Evolutionary conservation across 1,140 invertebrate species (phyloP), one percentile per base, ranked within the genome.

Genomic region (Camponotus pennsylvanicus): DNA sequence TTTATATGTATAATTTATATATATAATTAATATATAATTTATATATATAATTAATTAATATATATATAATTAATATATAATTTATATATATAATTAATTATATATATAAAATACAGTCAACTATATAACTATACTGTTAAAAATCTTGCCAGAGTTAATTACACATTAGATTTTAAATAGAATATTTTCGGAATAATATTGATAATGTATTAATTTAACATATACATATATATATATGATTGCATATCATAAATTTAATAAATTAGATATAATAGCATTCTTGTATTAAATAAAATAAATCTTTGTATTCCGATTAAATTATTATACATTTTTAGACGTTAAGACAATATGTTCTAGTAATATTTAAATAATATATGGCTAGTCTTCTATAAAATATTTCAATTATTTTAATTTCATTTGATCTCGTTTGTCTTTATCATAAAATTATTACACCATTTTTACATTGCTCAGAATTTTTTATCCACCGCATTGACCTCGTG

Each of bases 381-480:
- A 49, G 27, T 64, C 37, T 15, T 42, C 40, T 34, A 34, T 45
- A n/a, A 71, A 59, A 18, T 45, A 52, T 45, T 27, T 75, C 32
- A 49, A 73, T 73, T 75, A 73, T 13, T 11, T 18, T 13, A 21
- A 15, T 55, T 18, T 8, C 3, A 32, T 57, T 80, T 57, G 4
- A 69, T 3, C 4, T 57, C 9, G 15, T 80, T 80, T 3, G 40
- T 42, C 15, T 15, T 21, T 59, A 37, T 27, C 11, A 42, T 69
- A 57, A 70, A 70, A 70, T 57, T 37, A 45, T 80, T n/a, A 57
- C 5, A n/a, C 34, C 61, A 71, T 15, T 80, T 52, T 40, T 55
- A 13, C 27, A 59, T 61, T 21, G 42, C 1, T 21, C 34, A 49
- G 45, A 32, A 40, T 11, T 73, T 57, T 73, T 63, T 34, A 27